Percentiles rank a stretch among this genome's conserved stretches.
These are phyloP conservation scores for Brachycybe producta DNA, from an alignment of 2,888 invertebrate species.

Conservation along the genomic window DNA sequence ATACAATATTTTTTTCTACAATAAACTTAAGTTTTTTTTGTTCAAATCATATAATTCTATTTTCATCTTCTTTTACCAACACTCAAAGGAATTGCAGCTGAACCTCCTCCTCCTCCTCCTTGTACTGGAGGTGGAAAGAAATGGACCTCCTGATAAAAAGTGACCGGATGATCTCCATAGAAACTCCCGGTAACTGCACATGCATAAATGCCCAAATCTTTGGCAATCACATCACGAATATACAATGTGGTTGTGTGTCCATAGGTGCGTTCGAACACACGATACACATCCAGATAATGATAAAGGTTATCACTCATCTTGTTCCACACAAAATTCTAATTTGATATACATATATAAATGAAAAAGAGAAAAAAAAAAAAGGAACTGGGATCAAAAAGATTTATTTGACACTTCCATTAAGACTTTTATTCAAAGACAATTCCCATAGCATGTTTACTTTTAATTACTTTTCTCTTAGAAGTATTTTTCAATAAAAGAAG, in stretches of 20 bases:
- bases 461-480: too few species aligned
- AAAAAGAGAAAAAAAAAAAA: too few species aligned
- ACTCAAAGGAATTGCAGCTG: too few species aligned
- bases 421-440: too few species aligned
- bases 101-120: not conserved
- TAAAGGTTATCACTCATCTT: constrained; percentile 12
- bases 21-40: too few species aligned
- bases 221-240: constrained; percentile 7
- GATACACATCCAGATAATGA: constrained; percentile 11
- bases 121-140: constrained; percentile 13
- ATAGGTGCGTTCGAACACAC: constrained; percentile 10
- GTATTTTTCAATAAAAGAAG: too few species aligned
- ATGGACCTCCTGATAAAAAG: constrained; percentile 15
- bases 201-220: constrained; percentile 16
- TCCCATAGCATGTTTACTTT: too few species aligned
- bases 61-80: too few species aligned
- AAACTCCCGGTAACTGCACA: constrained; percentile 13
- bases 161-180: constrained; percentile 3
- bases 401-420: too few species aligned
- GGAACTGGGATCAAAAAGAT: too few species aligned
- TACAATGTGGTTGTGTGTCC: constrained; percentile 11
- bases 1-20: too few species aligned
- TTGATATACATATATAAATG: not conserved
- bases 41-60: too few species aligned
- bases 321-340: constrained; percentile 17